phyloP scores from a whole-genome alignment of 1,140 invertebrate species.

The Notospermus geniculatus region DNA sequence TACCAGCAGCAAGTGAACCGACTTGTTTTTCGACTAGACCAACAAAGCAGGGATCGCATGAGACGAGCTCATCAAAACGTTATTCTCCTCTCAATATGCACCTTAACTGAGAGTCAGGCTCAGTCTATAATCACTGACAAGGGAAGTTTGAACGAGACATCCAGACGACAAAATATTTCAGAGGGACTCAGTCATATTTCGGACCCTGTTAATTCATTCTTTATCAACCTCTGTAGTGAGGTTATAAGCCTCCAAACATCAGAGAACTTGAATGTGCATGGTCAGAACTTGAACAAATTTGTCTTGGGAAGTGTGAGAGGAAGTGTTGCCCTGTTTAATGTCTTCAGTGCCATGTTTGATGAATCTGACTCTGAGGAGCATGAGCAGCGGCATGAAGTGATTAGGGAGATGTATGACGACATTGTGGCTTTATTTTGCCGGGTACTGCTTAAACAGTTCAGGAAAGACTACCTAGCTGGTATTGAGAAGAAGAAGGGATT shows the following conservation, averaged over 20 bases:
- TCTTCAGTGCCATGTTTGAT: too few relatives aligned
- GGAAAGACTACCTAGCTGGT: background rate
- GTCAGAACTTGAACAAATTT: too few relatives aligned
- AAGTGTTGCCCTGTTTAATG: too few relatives aligned
- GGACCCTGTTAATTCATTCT: background rate
- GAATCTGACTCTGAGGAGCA: too few relatives aligned
- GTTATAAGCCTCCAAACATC: background rate
- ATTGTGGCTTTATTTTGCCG: too few relatives aligned
- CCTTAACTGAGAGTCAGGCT: background rate
- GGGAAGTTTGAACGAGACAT: background rate
- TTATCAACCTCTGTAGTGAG: background rate
- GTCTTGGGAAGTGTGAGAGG: too few relatives aligned
- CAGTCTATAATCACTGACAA: background rate
- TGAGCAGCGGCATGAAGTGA: too few relatives aligned
- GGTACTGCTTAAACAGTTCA: background rate
- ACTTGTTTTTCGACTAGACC: background rate
- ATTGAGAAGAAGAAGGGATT: background rate
- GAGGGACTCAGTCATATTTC: background rate
- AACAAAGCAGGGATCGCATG: background rate
- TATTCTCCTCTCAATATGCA: background rate
- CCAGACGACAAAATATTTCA: background rate
- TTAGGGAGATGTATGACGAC: too few relatives aligned
- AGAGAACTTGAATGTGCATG: background rate
- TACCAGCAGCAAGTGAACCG: background rate
- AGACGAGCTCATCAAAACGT: background rate